Conservation (phyloP, 2,888 invertebrate genomes). For the Anthophora plumipes region DNA sequence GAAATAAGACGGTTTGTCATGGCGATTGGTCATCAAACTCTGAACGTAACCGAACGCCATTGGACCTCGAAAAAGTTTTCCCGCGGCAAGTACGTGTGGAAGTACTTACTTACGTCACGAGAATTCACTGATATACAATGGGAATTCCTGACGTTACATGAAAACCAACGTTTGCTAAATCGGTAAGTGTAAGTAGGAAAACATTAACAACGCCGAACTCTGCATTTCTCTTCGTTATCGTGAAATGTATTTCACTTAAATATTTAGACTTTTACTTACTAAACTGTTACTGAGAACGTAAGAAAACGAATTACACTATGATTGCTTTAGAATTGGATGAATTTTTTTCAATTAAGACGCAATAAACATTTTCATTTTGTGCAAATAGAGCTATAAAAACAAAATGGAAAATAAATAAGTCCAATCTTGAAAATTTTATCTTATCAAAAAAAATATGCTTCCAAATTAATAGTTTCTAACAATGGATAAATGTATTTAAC, state of each 20-base stretch:
- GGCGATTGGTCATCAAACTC: slow-evolving; percentile 7
- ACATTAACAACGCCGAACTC: neutral
- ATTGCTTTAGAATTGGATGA: neutral
- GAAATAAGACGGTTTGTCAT: neutral
- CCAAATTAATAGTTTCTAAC: too few species aligned
- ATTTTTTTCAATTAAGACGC: neutral
- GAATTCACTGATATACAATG: neutral
- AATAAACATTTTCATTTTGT: neutral
- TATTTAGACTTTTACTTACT: neutral
- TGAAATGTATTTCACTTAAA: neutral
- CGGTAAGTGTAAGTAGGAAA: slow-evolving; percentile 5
- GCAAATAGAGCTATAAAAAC: neutral
- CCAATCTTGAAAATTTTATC: too few species aligned
- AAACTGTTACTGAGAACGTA: neutral
- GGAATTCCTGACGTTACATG: slow-evolving; percentile 1
- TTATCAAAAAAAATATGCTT: too few species aligned
- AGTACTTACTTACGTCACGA: neutral
- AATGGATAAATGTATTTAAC: too few species aligned
- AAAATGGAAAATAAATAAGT: too few species aligned
- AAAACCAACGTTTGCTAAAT: neutral
- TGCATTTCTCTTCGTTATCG: neutral
- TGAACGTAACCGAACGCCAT: neutral
- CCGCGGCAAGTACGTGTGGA: too few species aligned
- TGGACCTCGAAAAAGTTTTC: neutral
- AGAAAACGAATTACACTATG: neutral